Conservation (phyloP, 1,140 invertebrate species). For the Kradibia gibbosae region DNA sequence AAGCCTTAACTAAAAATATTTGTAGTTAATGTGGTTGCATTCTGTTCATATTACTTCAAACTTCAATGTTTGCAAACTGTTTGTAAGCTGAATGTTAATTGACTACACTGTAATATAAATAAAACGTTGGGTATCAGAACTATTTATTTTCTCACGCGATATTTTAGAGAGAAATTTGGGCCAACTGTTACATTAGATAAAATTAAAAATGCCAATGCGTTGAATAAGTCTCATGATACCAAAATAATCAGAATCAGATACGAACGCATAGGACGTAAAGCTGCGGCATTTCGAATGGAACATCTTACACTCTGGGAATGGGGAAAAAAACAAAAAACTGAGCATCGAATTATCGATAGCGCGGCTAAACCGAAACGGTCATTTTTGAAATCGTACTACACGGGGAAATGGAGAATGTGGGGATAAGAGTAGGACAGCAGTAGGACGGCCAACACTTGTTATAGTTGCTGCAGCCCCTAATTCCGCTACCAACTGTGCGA, state of each 20-base stretch:
- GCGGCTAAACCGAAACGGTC: slow-evolving; percentile 30
- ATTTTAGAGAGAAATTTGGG: not conserved
- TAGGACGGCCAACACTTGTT: no score
- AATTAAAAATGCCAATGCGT: not conserved
- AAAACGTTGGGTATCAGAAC: not conserved
- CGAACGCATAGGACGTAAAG: not conserved
- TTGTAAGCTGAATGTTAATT: no score
- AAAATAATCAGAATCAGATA: not conserved
- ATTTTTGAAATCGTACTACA: slow-evolving; percentile 14
- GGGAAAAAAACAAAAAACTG: slow-evolving; percentile 5
- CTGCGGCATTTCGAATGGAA: not conserved
- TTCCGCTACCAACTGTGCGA: slow-evolving; percentile 27
- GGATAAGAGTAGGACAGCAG: no score
- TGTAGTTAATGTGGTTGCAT: not conserved
- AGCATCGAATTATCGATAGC: not conserved
- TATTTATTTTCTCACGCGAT: not conserved
- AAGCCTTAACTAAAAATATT: not conserved
- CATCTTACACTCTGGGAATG: not conserved
- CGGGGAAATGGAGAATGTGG: no score
- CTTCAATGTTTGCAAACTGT: not conserved
- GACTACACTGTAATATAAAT: no score
- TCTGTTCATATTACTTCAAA: not conserved
- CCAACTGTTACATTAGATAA: not conserved
- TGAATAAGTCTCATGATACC: slow-evolving; percentile 1
- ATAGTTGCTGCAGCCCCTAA: no score